Conservation (phyloP, 1,140 invertebrate species). For the Diorhabda elongata region DNA sequence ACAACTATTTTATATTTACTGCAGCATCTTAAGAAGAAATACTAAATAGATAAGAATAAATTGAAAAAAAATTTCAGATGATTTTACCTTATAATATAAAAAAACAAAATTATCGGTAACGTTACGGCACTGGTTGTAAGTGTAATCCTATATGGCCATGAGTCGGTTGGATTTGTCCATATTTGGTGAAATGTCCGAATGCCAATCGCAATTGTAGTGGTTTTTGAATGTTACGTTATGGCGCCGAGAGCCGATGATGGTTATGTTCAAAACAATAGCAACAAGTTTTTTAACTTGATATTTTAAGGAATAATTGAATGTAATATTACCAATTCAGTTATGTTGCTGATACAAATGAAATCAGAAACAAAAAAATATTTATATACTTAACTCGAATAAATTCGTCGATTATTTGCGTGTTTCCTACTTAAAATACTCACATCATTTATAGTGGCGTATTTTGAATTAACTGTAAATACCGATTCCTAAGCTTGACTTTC, state of each 20-base stretch:
- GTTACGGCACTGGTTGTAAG: neutral
- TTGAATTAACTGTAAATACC: too few species aligned
- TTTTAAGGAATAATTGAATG: too few species aligned
- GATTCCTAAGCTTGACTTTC: too few species aligned
- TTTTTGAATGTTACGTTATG: neutral
- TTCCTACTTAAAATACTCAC: too few species aligned
- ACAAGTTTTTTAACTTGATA: neutral
- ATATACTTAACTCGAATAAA: too few species aligned
- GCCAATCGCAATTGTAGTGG: neutral
- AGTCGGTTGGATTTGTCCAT: neutral
- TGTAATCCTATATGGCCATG: neutral
- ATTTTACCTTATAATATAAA: neutral
- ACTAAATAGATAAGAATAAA: neutral
- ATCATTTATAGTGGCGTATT: too few species aligned
- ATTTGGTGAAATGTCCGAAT: constrained; percentile 2
- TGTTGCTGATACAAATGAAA: too few species aligned
- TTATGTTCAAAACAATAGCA: neutral
- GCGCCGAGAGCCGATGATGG: neutral
- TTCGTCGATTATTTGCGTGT: too few species aligned
- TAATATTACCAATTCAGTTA: too few species aligned
- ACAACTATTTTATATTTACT: too few species aligned
- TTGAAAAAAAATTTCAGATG: neutral
- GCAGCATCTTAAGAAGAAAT: neutral
- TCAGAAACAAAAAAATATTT: too few species aligned
- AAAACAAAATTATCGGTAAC: neutral